These are phyloP conservation scores for Ctenosaura bakeri DNA, from an alignment of 2,797 vertebrate species.

Conservation along the genomic window DNA sequence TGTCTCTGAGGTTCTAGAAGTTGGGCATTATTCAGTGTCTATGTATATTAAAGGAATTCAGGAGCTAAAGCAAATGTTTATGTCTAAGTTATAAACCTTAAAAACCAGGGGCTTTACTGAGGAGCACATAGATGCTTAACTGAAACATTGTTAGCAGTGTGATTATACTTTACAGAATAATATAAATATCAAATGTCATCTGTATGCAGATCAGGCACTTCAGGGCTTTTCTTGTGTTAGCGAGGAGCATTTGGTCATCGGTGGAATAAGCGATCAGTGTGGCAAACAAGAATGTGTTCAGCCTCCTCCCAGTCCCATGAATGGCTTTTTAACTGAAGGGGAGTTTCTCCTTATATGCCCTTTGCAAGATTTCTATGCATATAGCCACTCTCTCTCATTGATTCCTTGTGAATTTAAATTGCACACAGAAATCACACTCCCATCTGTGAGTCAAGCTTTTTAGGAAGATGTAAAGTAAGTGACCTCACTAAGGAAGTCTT, in stretches of 20 bases:
- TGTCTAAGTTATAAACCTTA: constrained; percentile 67
- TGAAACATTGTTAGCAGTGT: constrained; percentile 54
- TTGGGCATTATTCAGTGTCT: constrained; percentile 61
- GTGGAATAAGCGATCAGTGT: constrained; percentile 41
- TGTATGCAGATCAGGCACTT: constrained; percentile 50
- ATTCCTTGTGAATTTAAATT: constrained; percentile 50
- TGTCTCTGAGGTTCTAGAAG: constrained; percentile 59
- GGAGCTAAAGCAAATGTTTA: constrained; percentile 73
- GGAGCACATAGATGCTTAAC: constrained; percentile 67
- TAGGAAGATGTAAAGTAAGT: constrained; percentile 40
- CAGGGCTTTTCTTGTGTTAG: neutral
- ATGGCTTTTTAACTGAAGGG: neutral
- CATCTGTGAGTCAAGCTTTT: constrained; percentile 54
- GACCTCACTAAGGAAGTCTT: constrained; percentile 67
- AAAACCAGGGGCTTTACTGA: constrained; percentile 72
- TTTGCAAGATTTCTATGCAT: constrained; percentile 59
- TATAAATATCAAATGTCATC: constrained; percentile 49
- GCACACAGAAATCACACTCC: constrained; percentile 48
- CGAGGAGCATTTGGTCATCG: constrained; percentile 31
- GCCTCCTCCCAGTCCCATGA: neutral
- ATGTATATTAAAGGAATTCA: constrained; percentile 49
- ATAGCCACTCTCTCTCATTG: constrained; percentile 46
- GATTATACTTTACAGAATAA: constrained; percentile 47
- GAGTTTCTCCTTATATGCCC: constrained; percentile 5
- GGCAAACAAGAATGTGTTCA: constrained; percentile 33